Conservation (phyloP, 37 sponge, comb jelly and placozoan species). For the Cliona cf. orientalis region DNA sequence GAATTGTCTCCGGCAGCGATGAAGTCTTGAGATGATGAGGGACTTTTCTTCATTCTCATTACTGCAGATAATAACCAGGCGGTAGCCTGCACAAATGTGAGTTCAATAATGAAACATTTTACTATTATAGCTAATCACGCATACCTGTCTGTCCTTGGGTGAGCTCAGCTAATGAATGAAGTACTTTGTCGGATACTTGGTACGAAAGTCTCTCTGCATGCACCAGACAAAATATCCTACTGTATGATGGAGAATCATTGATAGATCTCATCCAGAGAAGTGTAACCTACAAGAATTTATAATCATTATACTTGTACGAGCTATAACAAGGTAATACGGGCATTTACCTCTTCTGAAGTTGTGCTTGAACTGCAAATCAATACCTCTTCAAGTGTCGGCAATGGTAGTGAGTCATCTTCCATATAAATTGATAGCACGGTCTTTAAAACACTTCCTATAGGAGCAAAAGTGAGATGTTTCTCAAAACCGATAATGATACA, state of each 20-base stretch:
- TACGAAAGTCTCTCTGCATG: slow-evolving; percentile 66
- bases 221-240: slow-evolving; percentile 52
- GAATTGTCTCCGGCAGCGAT: slow-evolving; percentile 7
- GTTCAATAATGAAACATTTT: neutral
- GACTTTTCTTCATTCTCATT: slow-evolving; percentile 42
- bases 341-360: slow-evolving; percentile 82
- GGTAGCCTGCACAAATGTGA: slow-evolving; percentile 20
- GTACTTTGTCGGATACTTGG: slow-evolving; percentile 34
- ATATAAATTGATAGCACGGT: slow-evolving; percentile 57
- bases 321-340: too few species aligned
- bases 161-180: slow-evolving; percentile 14
- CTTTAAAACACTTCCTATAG: slow-evolving; percentile 51
- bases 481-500: too few species aligned
- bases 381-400: slow-evolving; percentile 77
- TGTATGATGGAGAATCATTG: slow-evolving; percentile 49
- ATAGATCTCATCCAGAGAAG: slow-evolving; percentile 75
- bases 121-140: neutral
- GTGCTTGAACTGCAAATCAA: slow-evolving; percentile 56
- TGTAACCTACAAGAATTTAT: slow-evolving; percentile 38
- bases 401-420: slow-evolving; percentile 38
- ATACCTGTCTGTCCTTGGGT: neutral
- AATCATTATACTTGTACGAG: too few species aligned
- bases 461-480: too few species aligned
- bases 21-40: slow-evolving; percentile 42
- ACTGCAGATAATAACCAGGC: slow-evolving; percentile 47